phyloP scores from a whole-genome alignment of 2,113 vertebrate species.

The Ictalurus punctatus region DNA sequence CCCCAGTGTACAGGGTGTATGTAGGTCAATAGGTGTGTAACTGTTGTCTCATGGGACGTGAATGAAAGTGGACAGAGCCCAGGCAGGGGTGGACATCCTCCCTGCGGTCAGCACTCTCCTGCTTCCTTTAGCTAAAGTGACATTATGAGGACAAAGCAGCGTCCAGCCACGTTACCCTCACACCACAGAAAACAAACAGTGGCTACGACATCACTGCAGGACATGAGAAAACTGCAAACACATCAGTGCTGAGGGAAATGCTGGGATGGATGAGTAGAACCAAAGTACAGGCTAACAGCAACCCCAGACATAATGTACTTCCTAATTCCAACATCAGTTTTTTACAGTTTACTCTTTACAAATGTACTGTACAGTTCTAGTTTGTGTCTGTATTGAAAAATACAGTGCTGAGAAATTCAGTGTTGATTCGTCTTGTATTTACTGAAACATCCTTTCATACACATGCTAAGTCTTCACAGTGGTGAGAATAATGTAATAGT shows the following conservation, averaged over 20 bases:
- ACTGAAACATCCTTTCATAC: background rate
- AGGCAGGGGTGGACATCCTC: slow-evolving; percentile 60
- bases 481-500: background rate
- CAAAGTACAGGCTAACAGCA: background rate
- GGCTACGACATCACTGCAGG: slow-evolving; percentile 51
- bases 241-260: background rate
- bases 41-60: slow-evolving; percentile 59
- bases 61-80: slow-evolving; percentile 71
- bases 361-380: background rate
- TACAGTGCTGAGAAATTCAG: too few relatives aligned
- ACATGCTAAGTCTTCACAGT: background rate
- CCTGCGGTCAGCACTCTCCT: slow-evolving; percentile 65
- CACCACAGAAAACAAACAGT: slow-evolving; percentile 80
- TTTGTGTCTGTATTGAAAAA: background rate
- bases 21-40: slow-evolving; percentile 71
- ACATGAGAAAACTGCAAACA: slow-evolving; percentile 13
- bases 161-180: slow-evolving; percentile 88
- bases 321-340: background rate
- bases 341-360: background rate
- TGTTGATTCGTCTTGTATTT: background rate
- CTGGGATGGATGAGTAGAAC: background rate
- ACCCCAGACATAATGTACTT: background rate
- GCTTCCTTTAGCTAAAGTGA: slow-evolving; percentile 75
- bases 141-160: slow-evolving; percentile 82
- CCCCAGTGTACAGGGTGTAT: slow-evolving; percentile 45